Base-by-base conservation (phyloP, 2,113 vertebrate genomes). In the Pristiophorus japonicus region DNA sequence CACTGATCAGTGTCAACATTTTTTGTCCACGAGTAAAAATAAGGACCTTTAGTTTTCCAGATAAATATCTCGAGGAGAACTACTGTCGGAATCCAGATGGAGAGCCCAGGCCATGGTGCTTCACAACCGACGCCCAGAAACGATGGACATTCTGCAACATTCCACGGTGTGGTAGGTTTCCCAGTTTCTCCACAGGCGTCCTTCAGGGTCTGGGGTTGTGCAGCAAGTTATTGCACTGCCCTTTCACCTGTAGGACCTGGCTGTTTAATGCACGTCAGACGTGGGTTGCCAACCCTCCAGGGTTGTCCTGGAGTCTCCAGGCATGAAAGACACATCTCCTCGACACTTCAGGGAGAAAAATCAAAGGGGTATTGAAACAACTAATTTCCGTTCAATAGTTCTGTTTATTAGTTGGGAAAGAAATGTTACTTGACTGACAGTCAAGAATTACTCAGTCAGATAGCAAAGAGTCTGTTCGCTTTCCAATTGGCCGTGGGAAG, bases 1-100 rank as follows among this genome's bases (percentile, higher is more conserved):
- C 38, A 81, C 16, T 81, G 7, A 22, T 81, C 34, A 92, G 10
- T 63, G 65, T 92, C 18, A 20, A 92, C 63, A 18, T 92, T n/a
- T 51, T 63, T 42, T n/a, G 16, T 16, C 34, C 34, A 3, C 0
- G 30, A 59, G 87, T 34, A 45, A 93, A 67, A 11, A 42, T 42
- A 94, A 38, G 16, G 63, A 67, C 65, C 45, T 45, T 91, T 96
- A 99, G 99, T 67, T 98, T 99, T 96, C 98, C 99, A 95, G 98
- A 96, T 34, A 99, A 99, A 97, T 98, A 98, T 96, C 96, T 99
- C 78, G 98, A 97, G 96, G 97, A 96, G 96, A 99, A 99, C 97
- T 99, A 98, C 95, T 99, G 99, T 94, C 98, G 99, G 14, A 99
- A 99, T 96, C 99, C 99, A 0, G 99, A 99, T 11, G 99, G 98